Base-by-base conservation (phyloP, 2,113 vertebrate species). In the Australoheros scitulus region DNA sequence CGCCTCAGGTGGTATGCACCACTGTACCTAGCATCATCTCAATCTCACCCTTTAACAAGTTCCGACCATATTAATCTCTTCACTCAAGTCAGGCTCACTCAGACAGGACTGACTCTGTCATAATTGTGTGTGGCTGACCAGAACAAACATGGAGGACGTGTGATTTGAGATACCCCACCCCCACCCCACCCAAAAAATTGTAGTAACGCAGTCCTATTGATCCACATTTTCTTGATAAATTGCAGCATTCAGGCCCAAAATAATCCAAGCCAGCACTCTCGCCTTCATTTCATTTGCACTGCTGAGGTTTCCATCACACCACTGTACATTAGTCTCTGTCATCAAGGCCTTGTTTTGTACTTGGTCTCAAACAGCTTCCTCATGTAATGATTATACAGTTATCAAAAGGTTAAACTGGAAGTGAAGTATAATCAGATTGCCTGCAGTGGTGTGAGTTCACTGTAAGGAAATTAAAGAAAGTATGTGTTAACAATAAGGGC, bases 11-110 rank as follows among this genome's bases (percentile, higher is more conserved):
- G 92, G 90, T 83, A 84, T 26, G 80, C 93, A 88, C 85, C 92
- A 90, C 92, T 90, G 88, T 88, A 92, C 90, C 87, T 86, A 92
- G 84, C 89, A 80, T 91, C 90, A 92, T 93, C 70, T 88, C 90
- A 89, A 55, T 80, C 50, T 90, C 91, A 89, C 91, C 92, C 92
- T 94, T 92, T 91, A 91, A 91, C 76, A 76, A 72, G 59, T 57
- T 74, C 59, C 74, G 64, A 79, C 58, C 82, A 77, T 65, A 43
- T 36, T 68, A 3, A 75, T 77, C 80, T 81, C 56, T 80, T 84
- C 90, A 91, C 56, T 77, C 64, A 38, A 55, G 63, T 58, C 78
- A 83, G 77, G 78, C 61, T 84, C 15, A 2, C 22, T 80, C 83
- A 79, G 55, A 75, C 65, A 76, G 68, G 70, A 81, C 58, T 84